Conservation (phyloP, 1,140 invertebrate species). For the Sitophilus oryzae region DNA sequence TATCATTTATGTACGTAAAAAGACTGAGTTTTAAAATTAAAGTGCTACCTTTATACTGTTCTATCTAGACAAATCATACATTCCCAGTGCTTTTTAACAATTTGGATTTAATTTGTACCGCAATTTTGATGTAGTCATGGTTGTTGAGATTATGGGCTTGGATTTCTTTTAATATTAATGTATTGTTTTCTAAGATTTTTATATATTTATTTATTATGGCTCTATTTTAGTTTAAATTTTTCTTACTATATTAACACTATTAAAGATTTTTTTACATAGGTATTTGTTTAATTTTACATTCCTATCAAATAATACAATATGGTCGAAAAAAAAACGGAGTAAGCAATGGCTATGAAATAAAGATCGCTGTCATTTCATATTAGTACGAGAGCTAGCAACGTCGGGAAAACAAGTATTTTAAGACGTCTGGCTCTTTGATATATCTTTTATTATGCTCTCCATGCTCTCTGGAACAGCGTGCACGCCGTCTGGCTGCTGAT, state of each 20-base stretch:
- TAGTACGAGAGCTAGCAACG: too few relatives aligned
- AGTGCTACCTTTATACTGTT: not conserved
- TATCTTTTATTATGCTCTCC: too few relatives aligned
- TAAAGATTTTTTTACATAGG: constrained; percentile 11
- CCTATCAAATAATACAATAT: too few relatives aligned
- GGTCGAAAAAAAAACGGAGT: too few relatives aligned
- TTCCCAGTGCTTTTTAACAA: constrained; percentile 35
- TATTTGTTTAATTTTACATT: not conserved
- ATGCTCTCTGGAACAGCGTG: too few relatives aligned
- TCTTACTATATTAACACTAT: constrained; percentile 16
- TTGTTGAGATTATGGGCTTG: constrained; percentile 18
- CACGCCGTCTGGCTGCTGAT: too few relatives aligned
- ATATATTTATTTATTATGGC: constrained; percentile 11
- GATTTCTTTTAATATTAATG: constrained; percentile 12
- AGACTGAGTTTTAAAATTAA: constrained; percentile 5
- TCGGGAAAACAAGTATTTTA: too few relatives aligned
- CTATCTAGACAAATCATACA: constrained; percentile 24
- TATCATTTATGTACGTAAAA: not conserved
- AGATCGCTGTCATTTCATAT: too few relatives aligned
- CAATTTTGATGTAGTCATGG: not conserved
- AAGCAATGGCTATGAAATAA: too few relatives aligned
- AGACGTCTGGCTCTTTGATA: too few relatives aligned
- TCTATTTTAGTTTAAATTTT: constrained; percentile 8
- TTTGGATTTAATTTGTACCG: constrained; percentile 19
- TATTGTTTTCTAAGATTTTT: not conserved